Base-by-base conservation (phyloP, 2,113 vertebrate genomes). In the Entelurus aequoreus region DNA sequence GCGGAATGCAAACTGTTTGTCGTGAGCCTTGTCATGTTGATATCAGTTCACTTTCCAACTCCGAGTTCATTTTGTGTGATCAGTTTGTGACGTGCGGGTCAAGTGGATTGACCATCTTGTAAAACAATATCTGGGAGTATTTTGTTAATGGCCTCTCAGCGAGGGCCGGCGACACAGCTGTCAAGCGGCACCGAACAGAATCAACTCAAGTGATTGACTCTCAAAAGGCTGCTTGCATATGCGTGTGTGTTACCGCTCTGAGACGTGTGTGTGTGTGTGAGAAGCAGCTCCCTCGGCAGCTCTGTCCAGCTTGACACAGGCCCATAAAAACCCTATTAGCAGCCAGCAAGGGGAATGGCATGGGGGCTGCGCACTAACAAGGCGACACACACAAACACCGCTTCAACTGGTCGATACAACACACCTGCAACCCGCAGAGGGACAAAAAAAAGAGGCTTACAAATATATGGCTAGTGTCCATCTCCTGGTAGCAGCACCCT, bases 311-410 rank as follows among this genome's bases (percentile, higher is more conserved):
- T 81, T 77, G 79, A 88, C 76, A 84, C 42, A 12, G 67, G 67
- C 81, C 75, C 81, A 84, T 86, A 86, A 84, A 91, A 89, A 88
- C 81, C 82, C 81, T 84, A 86, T 90, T 86, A 88, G 81, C 80
- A 70, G 71, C 84, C 82, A 76, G 78, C 47, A 56, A 82, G 78
- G 74, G 66, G 68, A 21, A 72, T 82, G 63, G 58, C 66, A 69
- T 65, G 54, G 69, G 68, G 62, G 70, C 65, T 53, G 50, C 65
- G 56, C 77, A 63, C 71, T 8, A 65, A 74, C 68, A 14, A 13
- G 4, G 69, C 66, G 68, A 58, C 51, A 54, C 42, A 66, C 51
- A 61, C 66, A 72, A 19, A 13, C 68, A 74, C 54, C 48, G 65
- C 53, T 67, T 65, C 65, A 51, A 58, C 63, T 62, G 79, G 71